phyloP scores from a whole-genome alignment of 2,113 vertebrate genomes.

The Psophia crepitans region DNA sequence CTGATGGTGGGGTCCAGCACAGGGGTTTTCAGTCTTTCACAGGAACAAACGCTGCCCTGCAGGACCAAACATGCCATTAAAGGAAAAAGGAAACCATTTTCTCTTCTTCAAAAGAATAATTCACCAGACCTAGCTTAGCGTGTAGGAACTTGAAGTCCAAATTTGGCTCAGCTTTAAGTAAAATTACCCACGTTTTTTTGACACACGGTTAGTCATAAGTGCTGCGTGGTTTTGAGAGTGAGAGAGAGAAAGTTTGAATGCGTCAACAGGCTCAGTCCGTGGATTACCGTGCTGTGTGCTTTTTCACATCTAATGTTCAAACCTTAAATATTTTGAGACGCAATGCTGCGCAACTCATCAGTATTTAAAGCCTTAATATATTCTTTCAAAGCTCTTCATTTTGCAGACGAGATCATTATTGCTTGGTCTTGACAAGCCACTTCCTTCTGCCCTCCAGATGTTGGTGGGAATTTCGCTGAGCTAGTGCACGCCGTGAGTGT shows the following conservation, averaged over 20 bases:
- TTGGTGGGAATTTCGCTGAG: background rate
- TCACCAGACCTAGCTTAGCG: background rate
- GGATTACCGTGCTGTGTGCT: background rate
- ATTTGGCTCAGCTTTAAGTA: background rate
- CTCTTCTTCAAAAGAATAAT: background rate
- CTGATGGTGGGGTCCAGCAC: background rate
- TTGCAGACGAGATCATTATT: background rate
- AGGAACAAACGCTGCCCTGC: background rate
- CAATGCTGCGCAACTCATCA: background rate
- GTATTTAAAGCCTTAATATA: background rate
- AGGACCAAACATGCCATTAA: background rate
- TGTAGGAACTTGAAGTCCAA: background rate
- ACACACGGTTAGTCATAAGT: fast-evolving
- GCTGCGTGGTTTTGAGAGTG: background rate
- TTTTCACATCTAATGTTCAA: background rate
- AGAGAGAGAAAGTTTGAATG: background rate
- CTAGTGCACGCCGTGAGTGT: background rate
- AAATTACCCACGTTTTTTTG: background rate
- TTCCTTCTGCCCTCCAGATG: background rate
- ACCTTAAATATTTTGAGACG: background rate
- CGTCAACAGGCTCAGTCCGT: background rate
- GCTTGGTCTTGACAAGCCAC: background rate
- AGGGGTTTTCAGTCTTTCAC: background rate
- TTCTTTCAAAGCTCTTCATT: background rate
- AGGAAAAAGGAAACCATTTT: background rate